Evolutionary conservation across 2,797 vertebrate species (phyloP).

Genomic region (Acanthornis magna): DNA sequence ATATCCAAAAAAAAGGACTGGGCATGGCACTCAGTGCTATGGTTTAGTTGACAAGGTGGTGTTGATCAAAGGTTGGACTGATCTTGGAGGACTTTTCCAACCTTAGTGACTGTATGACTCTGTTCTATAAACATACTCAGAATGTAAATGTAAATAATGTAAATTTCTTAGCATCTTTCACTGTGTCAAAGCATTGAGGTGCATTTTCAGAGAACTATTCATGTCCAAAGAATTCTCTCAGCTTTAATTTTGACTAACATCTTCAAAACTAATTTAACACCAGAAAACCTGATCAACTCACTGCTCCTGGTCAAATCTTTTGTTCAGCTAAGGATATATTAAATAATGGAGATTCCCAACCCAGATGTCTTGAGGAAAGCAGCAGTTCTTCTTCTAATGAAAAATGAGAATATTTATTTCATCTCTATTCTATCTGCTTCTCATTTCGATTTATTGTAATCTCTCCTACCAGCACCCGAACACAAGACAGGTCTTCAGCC

Average conservation of each 20-base stretch:
- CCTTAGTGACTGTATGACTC: neutral
- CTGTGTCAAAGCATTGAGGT: fast-evolving
- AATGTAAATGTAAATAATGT: neutral
- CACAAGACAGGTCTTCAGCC: neutral
- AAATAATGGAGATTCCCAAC: neutral
- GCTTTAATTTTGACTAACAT: neutral
- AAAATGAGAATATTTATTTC: neutral
- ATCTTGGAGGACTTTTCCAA: neutral
- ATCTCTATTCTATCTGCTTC: neutral
- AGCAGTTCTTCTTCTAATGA: neutral
- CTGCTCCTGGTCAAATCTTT: neutral
- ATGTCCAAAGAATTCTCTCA: neutral
- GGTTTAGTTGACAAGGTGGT: neutral
- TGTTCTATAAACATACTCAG: neutral
- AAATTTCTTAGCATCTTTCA: neutral
- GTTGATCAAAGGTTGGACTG: neutral
- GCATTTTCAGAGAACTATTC: neutral
- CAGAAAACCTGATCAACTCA: neutral
- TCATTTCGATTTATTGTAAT: neutral
- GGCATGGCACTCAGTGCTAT: neutral
- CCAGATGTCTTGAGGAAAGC: neutral
- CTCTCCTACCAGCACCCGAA: neutral
- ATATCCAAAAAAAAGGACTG: fast-evolving
- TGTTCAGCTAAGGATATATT: neutral
- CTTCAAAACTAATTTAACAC: neutral